phyloP scores from a whole-genome alignment of 2,888 invertebrate species.

The Elmis aenea region DNA sequence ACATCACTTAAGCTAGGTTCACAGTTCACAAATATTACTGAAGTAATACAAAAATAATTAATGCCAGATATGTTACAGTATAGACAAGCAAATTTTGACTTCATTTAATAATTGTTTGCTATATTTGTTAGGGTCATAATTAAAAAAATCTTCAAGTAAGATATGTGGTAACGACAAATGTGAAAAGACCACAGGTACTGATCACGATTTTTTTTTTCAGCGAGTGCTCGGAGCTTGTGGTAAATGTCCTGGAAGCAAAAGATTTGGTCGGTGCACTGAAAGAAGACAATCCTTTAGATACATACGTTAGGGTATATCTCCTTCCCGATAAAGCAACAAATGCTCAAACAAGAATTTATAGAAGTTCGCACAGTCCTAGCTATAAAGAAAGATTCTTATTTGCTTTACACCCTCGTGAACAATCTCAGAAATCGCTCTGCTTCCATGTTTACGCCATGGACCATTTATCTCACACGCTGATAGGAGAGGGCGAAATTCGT shows the following conservation, averaged over 20 bases:
- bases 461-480: slow-evolving; percentile 58
- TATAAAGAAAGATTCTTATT: slow-evolving; percentile 75
- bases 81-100: too few species aligned
- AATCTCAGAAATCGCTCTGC: slow-evolving; percentile 55
- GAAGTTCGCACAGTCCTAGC: slow-evolving; percentile 63
- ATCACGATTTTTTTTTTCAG: slow-evolving; percentile 30
- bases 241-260: slow-evolving; percentile 72
- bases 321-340: slow-evolving; percentile 65
- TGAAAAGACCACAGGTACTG: too few species aligned
- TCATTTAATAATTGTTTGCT: too few species aligned
- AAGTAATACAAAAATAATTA: too few species aligned
- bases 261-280: slow-evolving; percentile 61
- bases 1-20: too few species aligned
- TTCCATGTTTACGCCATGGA: slow-evolving; percentile 66
- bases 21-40: too few species aligned
- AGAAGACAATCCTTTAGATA: slow-evolving; percentile 58
- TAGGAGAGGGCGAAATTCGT: slow-evolving; percentile 65
- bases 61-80: too few species aligned
- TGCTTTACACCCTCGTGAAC: slow-evolving; percentile 55
- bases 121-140: too few species aligned
- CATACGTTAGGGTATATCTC: slow-evolving; percentile 71
- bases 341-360: slow-evolving; percentile 66
- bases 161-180: too few species aligned
- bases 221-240: slow-evolving; percentile 54
- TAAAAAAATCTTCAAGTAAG: too few species aligned